A percentile compares a stretch with the other conserved stretches of the same genome.
phyloP scores from a whole-genome alignment of 1,140 invertebrate species.

The Procambarus virginalis region DNA sequence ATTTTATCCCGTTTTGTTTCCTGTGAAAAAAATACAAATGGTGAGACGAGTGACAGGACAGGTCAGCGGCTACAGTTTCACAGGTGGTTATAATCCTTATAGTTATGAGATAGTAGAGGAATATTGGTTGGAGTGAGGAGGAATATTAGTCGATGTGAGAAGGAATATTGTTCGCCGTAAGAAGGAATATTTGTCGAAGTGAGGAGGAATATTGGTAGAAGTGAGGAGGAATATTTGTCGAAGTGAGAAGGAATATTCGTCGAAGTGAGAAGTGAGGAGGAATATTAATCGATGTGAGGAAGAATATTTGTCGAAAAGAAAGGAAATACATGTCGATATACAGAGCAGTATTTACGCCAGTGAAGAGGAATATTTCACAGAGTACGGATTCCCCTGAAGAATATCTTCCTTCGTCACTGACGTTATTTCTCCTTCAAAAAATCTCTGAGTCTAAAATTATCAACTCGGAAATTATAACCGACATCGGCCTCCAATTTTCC shows the following conservation, averaged over 20 bases:
- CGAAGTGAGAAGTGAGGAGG: no score
- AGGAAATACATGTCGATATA: no score
- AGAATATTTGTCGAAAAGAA: no score
- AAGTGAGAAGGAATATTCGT: not conserved
- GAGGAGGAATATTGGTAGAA: no score
- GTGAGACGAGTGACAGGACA: not conserved
- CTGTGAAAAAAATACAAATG: not conserved
- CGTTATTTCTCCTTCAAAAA: not conserved
- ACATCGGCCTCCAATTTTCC: slow-evolving; percentile 52
- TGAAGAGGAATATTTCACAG: no score
- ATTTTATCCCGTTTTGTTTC: not conserved
- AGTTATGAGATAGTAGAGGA: not conserved
- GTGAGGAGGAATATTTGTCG: not conserved
- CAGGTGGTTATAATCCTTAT: not conserved
- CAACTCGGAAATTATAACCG: not conserved
- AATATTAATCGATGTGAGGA: no score
- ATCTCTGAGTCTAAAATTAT: not conserved
- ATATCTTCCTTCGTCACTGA: not conserved
- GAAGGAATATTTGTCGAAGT: no score
- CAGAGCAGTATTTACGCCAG: no score
- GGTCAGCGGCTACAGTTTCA: not conserved
- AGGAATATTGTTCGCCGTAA: no score
- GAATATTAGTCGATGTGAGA: no score
- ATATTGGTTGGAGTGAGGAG: no score
- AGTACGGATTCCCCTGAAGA: no score